Evolutionary conservation across 1,140 invertebrate species (phyloP), one percentile per base, ranked within the genome.

Genomic region (Saccostrea glomerata): DNA sequence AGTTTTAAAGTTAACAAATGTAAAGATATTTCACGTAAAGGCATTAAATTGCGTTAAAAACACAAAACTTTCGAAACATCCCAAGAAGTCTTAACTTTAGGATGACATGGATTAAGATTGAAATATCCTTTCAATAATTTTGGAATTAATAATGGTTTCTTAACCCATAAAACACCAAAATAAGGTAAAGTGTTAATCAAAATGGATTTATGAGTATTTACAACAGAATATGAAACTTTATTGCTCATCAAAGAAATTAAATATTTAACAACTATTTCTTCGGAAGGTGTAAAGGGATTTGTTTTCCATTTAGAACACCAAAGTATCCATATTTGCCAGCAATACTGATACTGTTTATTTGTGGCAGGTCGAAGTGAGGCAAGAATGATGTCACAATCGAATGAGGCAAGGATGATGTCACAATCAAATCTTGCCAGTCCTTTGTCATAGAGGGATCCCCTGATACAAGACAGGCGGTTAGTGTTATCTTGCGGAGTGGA

Each of bases 1-100:
- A 88, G 55, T 90, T 90, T 89, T 17, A 89, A 86, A 66, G 88
- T 89, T 54, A 89, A 88, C 58, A 86, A 55, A 83, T 85, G 82
- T n/a, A n/a, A n/a, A n/a, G n/a, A n/a, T n/a, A n/a, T n/a, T n/a
- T n/a, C n/a, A n/a, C n/a, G n/a, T n/a, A n/a, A 89, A 83, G 88
- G 88, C 66, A 30, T 86, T 12, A 89, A 77, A 54, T 66, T 20
- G 30, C 20, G 54, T 54, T n/a, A n/a, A 90, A 82, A 82, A 85
- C 89, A n/a, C 83, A 92, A 85, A 54, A 92, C 90, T n/a, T 63
- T 77, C n/a, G 77, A 77, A 0, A 91, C 91, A 91, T 91, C 87
- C 90, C 91, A 92, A 40, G 86, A 87, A 23, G 47, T 66, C 30
- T 47, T 66, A 83, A 88, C 85, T 77, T 84, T 86, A 23, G 83